Conservation (phyloP, 2,888 invertebrate species). For the Dioctria linearis region DNA sequence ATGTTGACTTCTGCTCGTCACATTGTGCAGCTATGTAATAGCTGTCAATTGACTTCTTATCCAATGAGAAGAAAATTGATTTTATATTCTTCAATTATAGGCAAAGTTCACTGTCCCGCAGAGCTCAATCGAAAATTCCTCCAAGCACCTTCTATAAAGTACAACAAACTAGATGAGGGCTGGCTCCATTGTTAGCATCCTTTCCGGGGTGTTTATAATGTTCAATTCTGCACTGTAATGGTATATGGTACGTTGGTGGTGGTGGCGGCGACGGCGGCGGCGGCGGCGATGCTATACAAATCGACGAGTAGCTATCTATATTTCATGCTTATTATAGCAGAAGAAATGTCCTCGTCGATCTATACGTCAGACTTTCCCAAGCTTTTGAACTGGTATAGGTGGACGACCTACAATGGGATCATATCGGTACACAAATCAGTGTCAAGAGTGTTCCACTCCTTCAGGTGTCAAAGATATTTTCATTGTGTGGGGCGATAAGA, state of each 20-base stretch:
- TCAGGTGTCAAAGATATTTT: constrained; percentile 52
- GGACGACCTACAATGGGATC: constrained; percentile 37
- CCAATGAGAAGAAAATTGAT: constrained; percentile 48
- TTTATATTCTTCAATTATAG: constrained; percentile 40
- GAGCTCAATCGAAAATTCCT: constrained; percentile 16
- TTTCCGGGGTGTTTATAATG: constrained; percentile 34
- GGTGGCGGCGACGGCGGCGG: background rate
- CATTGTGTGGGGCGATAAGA: constrained; percentile 47
- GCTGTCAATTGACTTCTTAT: constrained; percentile 49
- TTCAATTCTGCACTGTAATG: constrained; percentile 28
- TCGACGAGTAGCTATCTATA: constrained; percentile 15
- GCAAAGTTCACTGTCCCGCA: constrained; percentile 47
- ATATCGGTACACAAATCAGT: constrained; percentile 53
- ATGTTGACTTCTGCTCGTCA: background rate
- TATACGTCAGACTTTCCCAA: constrained; percentile 14
- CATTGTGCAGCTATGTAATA: constrained; percentile 39
- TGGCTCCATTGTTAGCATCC: constrained; percentile 48
- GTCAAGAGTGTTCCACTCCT: constrained; percentile 48
- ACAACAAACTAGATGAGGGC: constrained; percentile 48
- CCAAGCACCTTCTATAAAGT: constrained; percentile 45
- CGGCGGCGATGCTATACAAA: constrained; percentile 28
- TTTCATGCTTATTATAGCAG: constrained; percentile 41
- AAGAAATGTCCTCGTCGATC: background rate
- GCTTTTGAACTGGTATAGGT: constrained; percentile 12
- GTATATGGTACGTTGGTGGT: background rate